phyloP scores from a whole-genome alignment of 2,888 invertebrate species.

The Lasioglossum figueresi region DNA sequence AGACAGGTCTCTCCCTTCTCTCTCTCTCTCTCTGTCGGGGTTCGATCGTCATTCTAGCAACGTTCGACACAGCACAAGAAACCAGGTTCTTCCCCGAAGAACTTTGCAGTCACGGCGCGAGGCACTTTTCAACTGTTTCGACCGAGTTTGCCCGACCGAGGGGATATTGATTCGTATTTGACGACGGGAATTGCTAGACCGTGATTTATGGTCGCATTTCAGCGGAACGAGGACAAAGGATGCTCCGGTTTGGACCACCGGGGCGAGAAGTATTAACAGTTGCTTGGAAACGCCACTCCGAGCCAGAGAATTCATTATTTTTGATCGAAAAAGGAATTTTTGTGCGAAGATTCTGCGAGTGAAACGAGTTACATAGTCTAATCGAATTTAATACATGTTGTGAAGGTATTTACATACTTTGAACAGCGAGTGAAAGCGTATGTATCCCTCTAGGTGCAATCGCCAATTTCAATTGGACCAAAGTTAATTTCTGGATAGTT shows the following conservation, averaged over 20 bases:
- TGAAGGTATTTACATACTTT: not conserved
- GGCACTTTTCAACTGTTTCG: not conserved
- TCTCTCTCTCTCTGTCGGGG: not conserved
- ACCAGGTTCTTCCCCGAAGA: not conserved
- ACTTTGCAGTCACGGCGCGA: not conserved
- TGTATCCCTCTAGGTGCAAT: slow-evolving; percentile 13
- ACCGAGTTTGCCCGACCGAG: not conserved
- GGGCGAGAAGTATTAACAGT: not conserved
- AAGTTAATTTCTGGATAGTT: slow-evolving; percentile 37
- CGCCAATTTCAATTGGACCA: slow-evolving; percentile 53
- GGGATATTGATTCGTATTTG: not conserved
- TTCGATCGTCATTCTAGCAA: not conserved
- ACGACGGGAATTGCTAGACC: not conserved
- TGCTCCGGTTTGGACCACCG: not conserved
- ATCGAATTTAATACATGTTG: not conserved
- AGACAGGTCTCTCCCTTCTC: not conserved
- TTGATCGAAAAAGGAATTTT: not conserved
- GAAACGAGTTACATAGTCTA: not conserved
- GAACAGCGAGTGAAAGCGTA: not conserved
- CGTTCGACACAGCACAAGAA: not conserved
- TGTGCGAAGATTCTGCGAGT: not conserved
- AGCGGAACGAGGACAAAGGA: not conserved
- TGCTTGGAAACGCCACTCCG: not conserved
- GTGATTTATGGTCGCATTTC: not conserved
- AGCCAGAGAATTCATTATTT: not conserved